These are phyloP conservation scores for Malurus cyaneus DNA, from an alignment of 2,113 vertebrate genomes.

Conservation along the genomic window DNA sequence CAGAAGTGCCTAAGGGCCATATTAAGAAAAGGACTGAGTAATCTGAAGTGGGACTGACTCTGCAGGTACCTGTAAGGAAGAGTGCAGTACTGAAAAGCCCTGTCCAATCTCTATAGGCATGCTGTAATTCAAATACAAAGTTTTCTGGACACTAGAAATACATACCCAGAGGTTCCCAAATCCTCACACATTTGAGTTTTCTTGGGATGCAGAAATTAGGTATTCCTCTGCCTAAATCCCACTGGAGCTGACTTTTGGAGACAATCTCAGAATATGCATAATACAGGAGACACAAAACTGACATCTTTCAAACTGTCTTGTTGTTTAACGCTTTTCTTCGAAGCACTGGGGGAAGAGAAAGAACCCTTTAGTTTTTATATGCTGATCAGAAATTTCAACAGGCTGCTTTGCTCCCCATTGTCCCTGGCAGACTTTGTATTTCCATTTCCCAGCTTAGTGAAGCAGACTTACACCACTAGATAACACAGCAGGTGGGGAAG, in stretches of 20 bases:
- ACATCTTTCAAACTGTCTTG: not conserved
- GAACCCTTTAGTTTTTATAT: not conserved
- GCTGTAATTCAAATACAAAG: not conserved
- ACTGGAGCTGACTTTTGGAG: not conserved
- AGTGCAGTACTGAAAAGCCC: not conserved
- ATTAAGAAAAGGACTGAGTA: not conserved
- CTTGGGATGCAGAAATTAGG: not conserved
- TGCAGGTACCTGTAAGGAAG: not conserved
- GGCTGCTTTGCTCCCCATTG: not conserved
- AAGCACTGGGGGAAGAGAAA: not conserved
- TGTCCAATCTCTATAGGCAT: not conserved
- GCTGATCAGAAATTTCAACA: not conserved
- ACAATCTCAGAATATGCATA: not conserved
- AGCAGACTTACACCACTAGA: not conserved
- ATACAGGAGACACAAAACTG: not conserved
- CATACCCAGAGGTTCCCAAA: not conserved
- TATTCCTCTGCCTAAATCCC: not conserved
- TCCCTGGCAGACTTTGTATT: not conserved
- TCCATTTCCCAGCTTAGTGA: not conserved
- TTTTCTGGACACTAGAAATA: not conserved
- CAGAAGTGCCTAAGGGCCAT: not conserved
- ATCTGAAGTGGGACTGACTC: not conserved
- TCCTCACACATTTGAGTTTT: not conserved
- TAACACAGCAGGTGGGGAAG: not conserved
- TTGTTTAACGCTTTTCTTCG: not conserved